Evolutionary conservation across 2,797 vertebrate genomes (phyloP), one percentile per base, ranked within the genome.

Genomic region (Cyclura pinguis): DNA sequence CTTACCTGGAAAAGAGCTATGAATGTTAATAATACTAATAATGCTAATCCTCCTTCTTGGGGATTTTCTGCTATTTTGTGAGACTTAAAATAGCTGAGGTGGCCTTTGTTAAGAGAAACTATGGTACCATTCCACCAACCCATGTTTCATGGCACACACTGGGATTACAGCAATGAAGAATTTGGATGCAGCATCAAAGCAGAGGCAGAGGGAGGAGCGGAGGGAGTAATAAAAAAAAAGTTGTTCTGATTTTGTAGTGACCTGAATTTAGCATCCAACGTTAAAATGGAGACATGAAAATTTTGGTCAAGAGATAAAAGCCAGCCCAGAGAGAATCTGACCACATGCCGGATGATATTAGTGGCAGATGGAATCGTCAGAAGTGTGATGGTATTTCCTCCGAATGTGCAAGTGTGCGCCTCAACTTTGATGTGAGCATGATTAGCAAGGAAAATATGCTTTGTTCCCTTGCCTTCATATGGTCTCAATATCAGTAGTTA

Each of bases 331-430:
- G 95, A 84, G 38, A 89, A 96, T 95, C 95, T 97, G 97, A 97
- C 96, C 97, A 96, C 96, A 96, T 96, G 97, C 96, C 91, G 95
- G 96, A 96, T 95, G 96, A 96, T 97, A 97, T 97, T 97, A 95
- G 96, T 96, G 97, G 97, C 98, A 98, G 98, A 98, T 98, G 98
- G 96, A 97, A 97, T 97, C 97, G 95, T 96, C 96, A 97, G 98
- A 98, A 97, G 96, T 97, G 97, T 96, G 95, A 98, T 98, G 98
- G 98, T 97, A 98, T 98, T 98, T 98, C 98, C 98, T 98, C 97
- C 97, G 97, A 97, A 98, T 97, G 97, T 97, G 97, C 95, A 97
- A 97, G 96, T 96, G 97, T 97, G 97, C 89, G 97, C 97, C 98
- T 98, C 97, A 96, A 97, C 97, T 97, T 98, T 98, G 97, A 98